Conservation (phyloP, 2,888 invertebrate genomes). For the Lamellibrachia columna region DNA sequence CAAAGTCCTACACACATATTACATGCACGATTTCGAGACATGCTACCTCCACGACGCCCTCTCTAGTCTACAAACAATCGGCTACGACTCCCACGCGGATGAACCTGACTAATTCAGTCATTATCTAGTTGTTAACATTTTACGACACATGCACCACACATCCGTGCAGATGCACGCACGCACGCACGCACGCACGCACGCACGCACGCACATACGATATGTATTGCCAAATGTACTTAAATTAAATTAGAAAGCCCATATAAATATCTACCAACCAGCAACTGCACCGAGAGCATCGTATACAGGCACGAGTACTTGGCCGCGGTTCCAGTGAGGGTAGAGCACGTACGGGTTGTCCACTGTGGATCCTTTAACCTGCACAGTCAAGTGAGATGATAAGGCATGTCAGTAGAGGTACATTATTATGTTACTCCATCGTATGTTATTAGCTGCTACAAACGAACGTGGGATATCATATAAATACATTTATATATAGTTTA, state of each 20-base stretch:
- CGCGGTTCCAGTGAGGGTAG: constrained; percentile 61
- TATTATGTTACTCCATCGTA: background rate
- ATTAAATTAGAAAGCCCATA: background rate
- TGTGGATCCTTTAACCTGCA: constrained; percentile 40
- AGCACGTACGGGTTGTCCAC: constrained; percentile 54
- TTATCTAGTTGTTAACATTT: too few relatives aligned
- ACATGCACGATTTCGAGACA: too few relatives aligned
- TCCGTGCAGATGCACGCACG: too few relatives aligned
- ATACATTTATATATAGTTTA: constrained; percentile 24
- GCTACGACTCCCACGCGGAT: too few relatives aligned
- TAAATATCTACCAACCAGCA: constrained; percentile 43
- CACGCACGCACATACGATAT: background rate
- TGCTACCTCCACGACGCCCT: too few relatives aligned
- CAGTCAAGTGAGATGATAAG: background rate
- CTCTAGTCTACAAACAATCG: too few relatives aligned
- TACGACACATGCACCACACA: too few relatives aligned
- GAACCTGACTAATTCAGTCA: too few relatives aligned
- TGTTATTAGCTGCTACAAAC: too few relatives aligned
- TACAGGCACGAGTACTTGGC: constrained; percentile 55
- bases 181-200: too few relatives aligned
- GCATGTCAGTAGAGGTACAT: background rate
- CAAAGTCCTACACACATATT: too few relatives aligned
- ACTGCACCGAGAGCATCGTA: constrained; percentile 55
- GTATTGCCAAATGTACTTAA: background rate
- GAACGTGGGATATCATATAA: constrained; percentile 28